These are phyloP conservation scores for Microcebus tavaratra DNA, from an alignment of 2,113 vertebrate species.

Conservation along the genomic window DNA sequence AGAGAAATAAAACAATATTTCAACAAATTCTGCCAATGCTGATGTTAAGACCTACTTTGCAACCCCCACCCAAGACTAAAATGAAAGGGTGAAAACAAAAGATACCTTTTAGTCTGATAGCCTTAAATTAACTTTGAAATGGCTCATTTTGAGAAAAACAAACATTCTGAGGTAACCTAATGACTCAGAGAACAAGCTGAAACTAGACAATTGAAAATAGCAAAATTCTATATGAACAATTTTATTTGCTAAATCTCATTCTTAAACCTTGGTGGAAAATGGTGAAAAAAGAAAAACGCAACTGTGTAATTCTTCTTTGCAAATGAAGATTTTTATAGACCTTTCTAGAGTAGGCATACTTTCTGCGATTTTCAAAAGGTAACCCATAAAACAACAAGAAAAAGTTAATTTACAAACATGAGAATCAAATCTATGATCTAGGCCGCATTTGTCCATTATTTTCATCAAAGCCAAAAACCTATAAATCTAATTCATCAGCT, in stretches of 20 bases:
- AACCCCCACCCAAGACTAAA: constrained; percentile 33
- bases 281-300: background rate
- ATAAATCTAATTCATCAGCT: background rate
- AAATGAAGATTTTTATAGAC: constrained; percentile 26
- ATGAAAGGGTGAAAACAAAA: constrained; percentile 33
- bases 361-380: constrained; percentile 42
- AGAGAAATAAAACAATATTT: constrained; percentile 88
- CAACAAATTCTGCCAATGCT: constrained; percentile 73
- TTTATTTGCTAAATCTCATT: background rate
- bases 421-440: background rate
- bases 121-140: background rate
- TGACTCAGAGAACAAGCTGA: background rate
- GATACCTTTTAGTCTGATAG: background rate
- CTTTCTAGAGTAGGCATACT: constrained; percentile 1
- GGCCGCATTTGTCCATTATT: background rate
- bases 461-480: background rate
- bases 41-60: background rate
- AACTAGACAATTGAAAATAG: constrained; percentile 14
- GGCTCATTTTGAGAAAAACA: constrained; percentile 18
- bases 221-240: background rate
- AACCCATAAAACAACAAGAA: background rate
- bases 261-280: constrained; percentile 7
- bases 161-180: background rate
- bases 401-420: background rate
- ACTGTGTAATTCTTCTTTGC: background rate